These are phyloP conservation scores for Calycopis cecrops DNA, from an alignment of 1,140 invertebrate species.

Conservation along the genomic window DNA sequence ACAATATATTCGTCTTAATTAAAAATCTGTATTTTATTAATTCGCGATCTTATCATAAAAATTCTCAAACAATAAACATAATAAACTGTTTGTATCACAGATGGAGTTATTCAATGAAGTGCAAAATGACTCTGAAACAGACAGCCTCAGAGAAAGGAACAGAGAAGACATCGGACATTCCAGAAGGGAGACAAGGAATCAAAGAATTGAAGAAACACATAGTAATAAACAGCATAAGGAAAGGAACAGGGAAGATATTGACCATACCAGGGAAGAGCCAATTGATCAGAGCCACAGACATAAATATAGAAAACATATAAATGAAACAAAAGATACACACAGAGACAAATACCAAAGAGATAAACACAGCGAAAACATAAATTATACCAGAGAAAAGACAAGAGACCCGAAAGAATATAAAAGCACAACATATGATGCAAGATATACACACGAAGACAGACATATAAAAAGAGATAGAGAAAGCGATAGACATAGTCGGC, in stretches of 20 bases:
- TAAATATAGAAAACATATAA: background rate
- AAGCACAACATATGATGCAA: no score
- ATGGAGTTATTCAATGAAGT: conserved; percentile 37
- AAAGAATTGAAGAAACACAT: background rate
- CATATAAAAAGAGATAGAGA: no score
- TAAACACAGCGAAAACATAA: background rate
- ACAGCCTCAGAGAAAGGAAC: conserved; percentile 7
- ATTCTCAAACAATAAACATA: no score
- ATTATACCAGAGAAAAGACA: no score
- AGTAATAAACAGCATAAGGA: background rate
- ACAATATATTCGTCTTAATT: no score
- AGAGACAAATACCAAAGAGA: conserved; percentile 1
- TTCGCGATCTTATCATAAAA: no score
- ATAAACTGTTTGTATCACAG: conserved; percentile 16
- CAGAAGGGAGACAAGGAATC: background rate
- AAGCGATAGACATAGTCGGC: no score
- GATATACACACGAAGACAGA: no score
- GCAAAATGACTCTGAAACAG: background rate
- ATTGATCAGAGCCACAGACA: background rate
- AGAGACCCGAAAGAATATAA: background rate
- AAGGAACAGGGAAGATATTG: background rate
- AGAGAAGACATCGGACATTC: conserved; percentile 6
- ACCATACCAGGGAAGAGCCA: background rate
- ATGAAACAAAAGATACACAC: background rate
- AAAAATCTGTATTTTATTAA: no score